Conservation (phyloP, 1,140 invertebrate genomes). For the Lysiphlebus fabarum region DNA sequence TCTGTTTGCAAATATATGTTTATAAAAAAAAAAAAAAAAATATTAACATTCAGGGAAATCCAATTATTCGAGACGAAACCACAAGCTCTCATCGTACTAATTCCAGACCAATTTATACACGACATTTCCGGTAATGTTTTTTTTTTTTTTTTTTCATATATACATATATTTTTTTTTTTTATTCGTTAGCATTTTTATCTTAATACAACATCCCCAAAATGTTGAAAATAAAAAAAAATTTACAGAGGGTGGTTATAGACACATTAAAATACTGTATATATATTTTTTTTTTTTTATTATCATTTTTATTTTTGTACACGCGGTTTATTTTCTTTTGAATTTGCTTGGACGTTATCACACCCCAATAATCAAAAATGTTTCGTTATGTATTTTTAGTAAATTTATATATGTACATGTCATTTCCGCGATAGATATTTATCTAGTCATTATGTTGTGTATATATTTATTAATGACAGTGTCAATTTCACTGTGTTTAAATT, state of each 20-base stretch:
- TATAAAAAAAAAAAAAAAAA: too few species aligned
- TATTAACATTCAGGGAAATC: conserved; percentile 43
- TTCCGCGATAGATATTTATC: neutral
- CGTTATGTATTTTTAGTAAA: neutral
- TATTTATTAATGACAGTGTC: neutral
- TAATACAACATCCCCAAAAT: neutral
- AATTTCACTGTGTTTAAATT: neutral
- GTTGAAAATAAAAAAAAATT: neutral
- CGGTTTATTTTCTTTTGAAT: neutral
- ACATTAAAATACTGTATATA: neutral
- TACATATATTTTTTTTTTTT: too few species aligned
- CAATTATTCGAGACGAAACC: conserved; percentile 52
- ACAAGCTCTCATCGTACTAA: conserved; percentile 48
- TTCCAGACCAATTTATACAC: conserved; percentile 45
- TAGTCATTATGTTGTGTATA: neutral
- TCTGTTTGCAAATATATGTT: conserved; percentile 8
- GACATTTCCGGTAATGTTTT: conserved; percentile 3
- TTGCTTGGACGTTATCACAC: conserved; percentile 5
- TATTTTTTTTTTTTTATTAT: neutral
- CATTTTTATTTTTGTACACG: neutral
- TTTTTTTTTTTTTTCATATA: neutral
- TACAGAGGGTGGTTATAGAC: neutral
- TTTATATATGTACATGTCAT: neutral
- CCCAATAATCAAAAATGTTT: neutral
- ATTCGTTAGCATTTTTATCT: too few species aligned